Percentiles rank a stretch among this genome's conserved stretches.
Conservation (phyloP, 2,113 vertebrate species). For the Carassius auratus region DNA sequence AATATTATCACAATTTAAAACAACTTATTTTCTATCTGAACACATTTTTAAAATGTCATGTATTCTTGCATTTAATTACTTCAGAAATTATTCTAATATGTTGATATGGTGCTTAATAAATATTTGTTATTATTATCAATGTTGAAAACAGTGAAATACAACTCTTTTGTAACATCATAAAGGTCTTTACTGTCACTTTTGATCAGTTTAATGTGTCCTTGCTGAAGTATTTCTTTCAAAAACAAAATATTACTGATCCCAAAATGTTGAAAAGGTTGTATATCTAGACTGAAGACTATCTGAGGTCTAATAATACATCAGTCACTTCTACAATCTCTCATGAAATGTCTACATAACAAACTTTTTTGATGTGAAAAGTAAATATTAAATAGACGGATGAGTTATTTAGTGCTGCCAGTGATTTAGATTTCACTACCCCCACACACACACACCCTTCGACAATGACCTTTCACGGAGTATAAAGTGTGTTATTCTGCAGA, state of each 20-base stretch:
- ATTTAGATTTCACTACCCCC: slow-evolving; percentile 47
- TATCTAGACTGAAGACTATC: neutral
- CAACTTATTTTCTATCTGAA: neutral
- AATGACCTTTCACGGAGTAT: slow-evolving; percentile 48
- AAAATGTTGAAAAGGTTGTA: neutral
- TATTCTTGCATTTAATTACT: neutral
- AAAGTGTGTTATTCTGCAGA: slow-evolving; percentile 46
- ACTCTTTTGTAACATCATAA: neutral
- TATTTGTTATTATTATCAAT: neutral
- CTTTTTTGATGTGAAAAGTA: neutral
- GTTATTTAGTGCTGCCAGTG: slow-evolving; percentile 20
- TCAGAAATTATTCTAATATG: neutral
- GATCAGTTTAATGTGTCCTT: neutral
- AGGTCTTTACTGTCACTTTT: neutral
- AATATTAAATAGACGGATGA: neutral
- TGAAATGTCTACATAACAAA: neutral
- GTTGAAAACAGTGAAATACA: neutral
- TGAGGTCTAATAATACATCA: neutral
- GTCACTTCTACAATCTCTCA: neutral
- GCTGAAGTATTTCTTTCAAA: neutral
- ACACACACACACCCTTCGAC: neutral
- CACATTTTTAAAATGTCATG: neutral
- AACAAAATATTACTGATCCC: neutral
- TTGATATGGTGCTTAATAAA: neutral
- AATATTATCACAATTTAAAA: neutral